A percentile compares a stretch with the other conserved stretches of the same genome.
Conservation (phyloP, 2,113 vertebrate species). For the Megalops atlanticus region DNA sequence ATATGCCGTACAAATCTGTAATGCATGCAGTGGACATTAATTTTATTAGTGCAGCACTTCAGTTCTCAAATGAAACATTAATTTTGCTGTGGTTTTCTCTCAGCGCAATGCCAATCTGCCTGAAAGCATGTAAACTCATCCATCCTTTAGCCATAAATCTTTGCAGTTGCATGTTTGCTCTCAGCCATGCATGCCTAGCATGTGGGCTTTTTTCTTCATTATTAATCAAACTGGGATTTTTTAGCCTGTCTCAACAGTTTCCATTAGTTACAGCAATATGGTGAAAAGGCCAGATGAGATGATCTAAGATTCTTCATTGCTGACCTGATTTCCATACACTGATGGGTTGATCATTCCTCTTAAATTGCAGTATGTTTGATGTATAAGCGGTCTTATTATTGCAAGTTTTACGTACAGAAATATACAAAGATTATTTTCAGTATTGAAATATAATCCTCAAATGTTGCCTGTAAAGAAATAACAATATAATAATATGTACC, state of each 20-base stretch:
- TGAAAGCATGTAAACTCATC: not conserved
- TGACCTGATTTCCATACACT: constrained; percentile 1
- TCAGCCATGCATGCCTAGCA: not conserved
- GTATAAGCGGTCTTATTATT: not conserved
- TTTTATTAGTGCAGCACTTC: constrained; percentile 3
- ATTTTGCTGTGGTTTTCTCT: constrained; percentile 1
- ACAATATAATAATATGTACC: too few relatives aligned
- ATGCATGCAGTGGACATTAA: not conserved
- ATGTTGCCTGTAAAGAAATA: too few relatives aligned
- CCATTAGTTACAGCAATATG: constrained; percentile 6
- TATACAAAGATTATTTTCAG: not conserved
- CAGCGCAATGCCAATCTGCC: not conserved
- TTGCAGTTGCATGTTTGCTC: not conserved
- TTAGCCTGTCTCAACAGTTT: not conserved
- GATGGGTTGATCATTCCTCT: not conserved
- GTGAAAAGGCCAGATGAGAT: not conserved
- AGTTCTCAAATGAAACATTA: not conserved
- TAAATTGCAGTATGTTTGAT: not conserved
- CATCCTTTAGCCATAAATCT: not conserved
- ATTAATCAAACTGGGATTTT: not conserved
- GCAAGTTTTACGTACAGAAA: not conserved
- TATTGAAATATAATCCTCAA: not conserved
- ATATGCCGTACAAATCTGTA: constrained; percentile 61
- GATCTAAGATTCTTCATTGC: not conserved
- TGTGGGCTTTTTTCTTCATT: not conserved